Conservation (phyloP, 2,113 vertebrate species). For the Thunnus maccoyii region DNA sequence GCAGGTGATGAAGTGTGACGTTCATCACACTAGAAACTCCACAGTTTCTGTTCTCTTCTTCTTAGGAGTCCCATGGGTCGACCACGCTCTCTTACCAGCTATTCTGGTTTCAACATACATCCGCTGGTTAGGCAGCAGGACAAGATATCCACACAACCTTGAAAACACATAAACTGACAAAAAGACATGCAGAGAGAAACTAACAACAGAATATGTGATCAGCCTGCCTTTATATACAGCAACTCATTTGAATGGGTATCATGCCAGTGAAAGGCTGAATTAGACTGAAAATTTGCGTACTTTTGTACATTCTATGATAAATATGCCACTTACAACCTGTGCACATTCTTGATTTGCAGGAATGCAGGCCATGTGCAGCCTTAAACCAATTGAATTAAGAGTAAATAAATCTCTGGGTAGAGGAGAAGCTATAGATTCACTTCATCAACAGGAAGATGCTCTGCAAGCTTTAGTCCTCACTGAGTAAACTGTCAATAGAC, state of each 20-base stretch:
- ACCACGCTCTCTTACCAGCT: conserved; percentile 34
- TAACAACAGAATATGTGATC: background rate
- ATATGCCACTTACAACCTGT: background rate
- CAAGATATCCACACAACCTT: background rate
- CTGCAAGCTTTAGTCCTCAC: background rate
- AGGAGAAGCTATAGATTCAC: background rate
- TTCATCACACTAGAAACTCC: conserved; percentile 65
- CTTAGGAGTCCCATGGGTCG: conserved; percentile 64
- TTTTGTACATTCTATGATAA: background rate
- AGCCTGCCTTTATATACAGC: background rate
- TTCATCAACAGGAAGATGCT: background rate
- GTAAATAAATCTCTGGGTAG: too few relatives aligned
- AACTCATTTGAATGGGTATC: background rate
- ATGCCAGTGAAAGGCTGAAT: background rate
- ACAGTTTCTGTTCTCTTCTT: conserved; percentile 76
- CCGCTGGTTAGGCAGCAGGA: conserved; percentile 56
- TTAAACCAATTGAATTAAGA: background rate
- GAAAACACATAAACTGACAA: conserved; percentile 47
- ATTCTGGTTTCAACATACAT: conserved; percentile 67
- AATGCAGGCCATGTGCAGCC: background rate
- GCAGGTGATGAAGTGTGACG: conserved; percentile 68
- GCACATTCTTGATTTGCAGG: background rate
- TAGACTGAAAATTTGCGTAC: background rate
- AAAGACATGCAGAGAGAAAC: background rate
- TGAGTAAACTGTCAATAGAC: conserved; percentile 17